Conservation (phyloP, 1,140 invertebrate genomes). For the Eubasilissa regina region DNA sequence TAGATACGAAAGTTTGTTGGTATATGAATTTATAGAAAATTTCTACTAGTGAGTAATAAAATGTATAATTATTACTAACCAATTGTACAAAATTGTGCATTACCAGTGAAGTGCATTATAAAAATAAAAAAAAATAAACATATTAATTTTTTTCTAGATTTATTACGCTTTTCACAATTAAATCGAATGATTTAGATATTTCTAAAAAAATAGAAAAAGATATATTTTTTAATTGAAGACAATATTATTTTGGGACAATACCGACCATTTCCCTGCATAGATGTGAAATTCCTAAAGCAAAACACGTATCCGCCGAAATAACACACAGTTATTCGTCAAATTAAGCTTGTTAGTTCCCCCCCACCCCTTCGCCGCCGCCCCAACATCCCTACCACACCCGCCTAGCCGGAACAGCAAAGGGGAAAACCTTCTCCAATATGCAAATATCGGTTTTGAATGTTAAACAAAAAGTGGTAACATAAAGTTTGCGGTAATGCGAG, state of each 20-base stretch:
- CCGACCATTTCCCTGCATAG: slow-evolving; percentile 8
- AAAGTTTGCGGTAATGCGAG: slow-evolving; percentile 36
- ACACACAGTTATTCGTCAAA: slow-evolving; percentile 57
- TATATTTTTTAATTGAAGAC: too few species aligned
- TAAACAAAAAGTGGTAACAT: slow-evolving; percentile 46
- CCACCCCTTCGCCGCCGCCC: slow-evolving; percentile 15
- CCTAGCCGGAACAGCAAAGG: slow-evolving; percentile 18
- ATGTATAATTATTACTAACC: too few species aligned
- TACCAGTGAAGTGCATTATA: too few species aligned
- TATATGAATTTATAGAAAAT: too few species aligned
- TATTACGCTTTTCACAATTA: too few species aligned
- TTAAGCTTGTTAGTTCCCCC: slow-evolving; percentile 51
- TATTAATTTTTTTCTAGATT: too few species aligned
- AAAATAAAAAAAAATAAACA: too few species aligned
- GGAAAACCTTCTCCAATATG: slow-evolving; percentile 42
- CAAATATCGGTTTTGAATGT: slow-evolving; percentile 50
- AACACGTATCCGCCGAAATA: slow-evolving; percentile 51
- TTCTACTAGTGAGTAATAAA: too few species aligned
- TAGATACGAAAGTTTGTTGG: too few species aligned
- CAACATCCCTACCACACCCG: not conserved
- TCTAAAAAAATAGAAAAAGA: too few species aligned
- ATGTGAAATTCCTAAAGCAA: slow-evolving; percentile 50
- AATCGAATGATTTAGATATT: too few species aligned
- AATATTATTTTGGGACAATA: not conserved
- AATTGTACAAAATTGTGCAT: too few species aligned